These are phyloP conservation scores for Megaceryle maxima DNA, from an alignment of 2,113 vertebrate species.

Conservation along the genomic window DNA sequence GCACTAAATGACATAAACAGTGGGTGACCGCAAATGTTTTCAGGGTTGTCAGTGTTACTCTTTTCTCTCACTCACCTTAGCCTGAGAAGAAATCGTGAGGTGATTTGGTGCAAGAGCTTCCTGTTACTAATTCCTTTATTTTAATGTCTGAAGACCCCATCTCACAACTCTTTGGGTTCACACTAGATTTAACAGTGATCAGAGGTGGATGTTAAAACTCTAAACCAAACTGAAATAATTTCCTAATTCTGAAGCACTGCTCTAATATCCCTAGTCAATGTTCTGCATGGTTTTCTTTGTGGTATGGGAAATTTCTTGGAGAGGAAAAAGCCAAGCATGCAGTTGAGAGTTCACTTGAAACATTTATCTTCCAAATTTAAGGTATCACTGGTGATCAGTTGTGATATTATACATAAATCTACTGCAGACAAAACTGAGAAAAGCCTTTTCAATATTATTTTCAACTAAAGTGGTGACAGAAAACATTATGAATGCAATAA, in stretches of 20 bases:
- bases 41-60: neutral
- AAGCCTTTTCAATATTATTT: slow-evolving; percentile 19
- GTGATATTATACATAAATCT: slow-evolving; percentile 6
- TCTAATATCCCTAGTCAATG: neutral
- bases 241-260: neutral
- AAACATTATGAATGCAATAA: neutral
- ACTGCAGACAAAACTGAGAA: neutral
- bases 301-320: neutral
- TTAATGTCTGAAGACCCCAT: neutral
- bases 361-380: neutral
- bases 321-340: neutral
- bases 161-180: neutral
- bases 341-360: neutral
- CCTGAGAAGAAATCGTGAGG: neutral
- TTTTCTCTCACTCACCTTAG: neutral
- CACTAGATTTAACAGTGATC: neutral
- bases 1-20: neutral
- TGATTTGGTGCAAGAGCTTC: neutral
- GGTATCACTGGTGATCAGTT: neutral
- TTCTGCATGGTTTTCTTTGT: neutral
- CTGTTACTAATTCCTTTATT: neutral
- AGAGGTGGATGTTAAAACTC: neutral
- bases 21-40: neutral
- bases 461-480: neutral
- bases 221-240: neutral